These are phyloP conservation scores for Dicaeum eximium DNA, from an alignment of 2,113 vertebrate species.

Conservation along the genomic window DNA sequence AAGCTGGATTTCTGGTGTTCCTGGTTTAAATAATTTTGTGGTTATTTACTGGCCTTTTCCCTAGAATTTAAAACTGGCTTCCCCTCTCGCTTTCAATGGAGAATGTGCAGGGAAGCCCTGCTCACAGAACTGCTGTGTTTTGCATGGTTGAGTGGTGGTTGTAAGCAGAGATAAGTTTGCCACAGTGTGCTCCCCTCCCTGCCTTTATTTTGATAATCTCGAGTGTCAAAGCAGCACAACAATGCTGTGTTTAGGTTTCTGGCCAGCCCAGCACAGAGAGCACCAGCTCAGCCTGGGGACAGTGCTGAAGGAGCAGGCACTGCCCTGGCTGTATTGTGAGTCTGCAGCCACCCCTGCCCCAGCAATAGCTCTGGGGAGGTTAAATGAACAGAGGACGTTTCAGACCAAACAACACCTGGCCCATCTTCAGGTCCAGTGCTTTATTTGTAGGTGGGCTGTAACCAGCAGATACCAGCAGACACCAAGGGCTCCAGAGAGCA, in stretches of 20 bases:
- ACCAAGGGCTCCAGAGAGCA: background rate
- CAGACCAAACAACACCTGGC: background rate
- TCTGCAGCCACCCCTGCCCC: background rate
- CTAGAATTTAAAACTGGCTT: background rate
- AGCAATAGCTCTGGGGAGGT: background rate
- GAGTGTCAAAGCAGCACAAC: background rate
- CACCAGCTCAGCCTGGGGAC: background rate
- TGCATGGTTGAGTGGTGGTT: background rate
- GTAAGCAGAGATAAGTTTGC: background rate
- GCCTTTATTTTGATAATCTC: background rate
- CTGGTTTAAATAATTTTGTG: background rate
- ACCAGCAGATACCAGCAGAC: background rate
- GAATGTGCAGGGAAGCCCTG: accelerated
- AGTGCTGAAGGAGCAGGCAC: background rate
- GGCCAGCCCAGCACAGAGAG: background rate
- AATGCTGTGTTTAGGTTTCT: background rate
- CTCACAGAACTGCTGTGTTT: background rate
- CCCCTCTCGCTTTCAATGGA: background rate
- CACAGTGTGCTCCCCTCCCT: background rate
- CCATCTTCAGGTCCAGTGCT: background rate
- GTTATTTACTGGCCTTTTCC: background rate
- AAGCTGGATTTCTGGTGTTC: background rate
- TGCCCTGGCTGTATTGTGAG: background rate
- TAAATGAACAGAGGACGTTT: background rate
- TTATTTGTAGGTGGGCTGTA: background rate